phyloP scores from a whole-genome alignment of 2,888 invertebrate genomes.

The Euphydryas editha region DNA sequence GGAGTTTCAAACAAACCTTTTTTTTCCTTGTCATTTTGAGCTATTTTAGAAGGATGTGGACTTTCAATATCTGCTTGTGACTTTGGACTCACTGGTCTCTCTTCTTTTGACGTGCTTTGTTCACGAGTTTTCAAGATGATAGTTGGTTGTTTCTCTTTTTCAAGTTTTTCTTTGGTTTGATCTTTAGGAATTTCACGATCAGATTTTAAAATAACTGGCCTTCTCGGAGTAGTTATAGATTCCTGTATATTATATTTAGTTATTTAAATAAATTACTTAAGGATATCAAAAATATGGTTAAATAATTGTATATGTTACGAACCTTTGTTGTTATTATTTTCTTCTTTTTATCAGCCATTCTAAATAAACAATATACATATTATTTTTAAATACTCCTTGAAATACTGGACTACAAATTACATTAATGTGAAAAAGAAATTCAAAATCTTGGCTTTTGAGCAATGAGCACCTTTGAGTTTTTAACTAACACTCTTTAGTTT shows the following conservation, averaged over 20 bases:
- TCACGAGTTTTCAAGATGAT: slow-evolving; percentile 88
- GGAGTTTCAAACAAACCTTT: slow-evolving; percentile 59
- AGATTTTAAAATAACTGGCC: slow-evolving; percentile 78
- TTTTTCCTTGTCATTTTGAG: slow-evolving; percentile 81
- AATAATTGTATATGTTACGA: slow-evolving; percentile 18
- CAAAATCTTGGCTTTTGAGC: too few species aligned
- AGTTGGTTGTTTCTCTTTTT: slow-evolving; percentile 85
- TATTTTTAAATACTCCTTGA: too few species aligned
- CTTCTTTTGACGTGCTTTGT: slow-evolving; percentile 78
- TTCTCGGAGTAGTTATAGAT: slow-evolving; percentile 54
- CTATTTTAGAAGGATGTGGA: slow-evolving; percentile 71
- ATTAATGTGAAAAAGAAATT: neutral
- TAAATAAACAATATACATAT: too few species aligned
- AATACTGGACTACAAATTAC: neutral
- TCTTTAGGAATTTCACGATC: slow-evolving; percentile 73
- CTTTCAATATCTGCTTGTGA: slow-evolving; percentile 65
- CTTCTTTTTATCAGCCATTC: slow-evolving; percentile 78
- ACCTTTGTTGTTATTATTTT: slow-evolving; percentile 73
- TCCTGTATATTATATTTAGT: slow-evolving; percentile 56
- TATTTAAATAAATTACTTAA: neutral
- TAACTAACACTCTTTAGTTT: too few species aligned
- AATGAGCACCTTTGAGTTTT: too few species aligned
- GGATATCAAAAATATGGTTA: neutral
- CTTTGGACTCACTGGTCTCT: slow-evolving; percentile 86
- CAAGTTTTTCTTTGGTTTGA: slow-evolving; percentile 64